Percentiles rank a stretch among this genome's conserved stretches.
Evolutionary conservation across 2,113 vertebrate species (phyloP).

Genomic region (Archilochus colubris): DNA sequence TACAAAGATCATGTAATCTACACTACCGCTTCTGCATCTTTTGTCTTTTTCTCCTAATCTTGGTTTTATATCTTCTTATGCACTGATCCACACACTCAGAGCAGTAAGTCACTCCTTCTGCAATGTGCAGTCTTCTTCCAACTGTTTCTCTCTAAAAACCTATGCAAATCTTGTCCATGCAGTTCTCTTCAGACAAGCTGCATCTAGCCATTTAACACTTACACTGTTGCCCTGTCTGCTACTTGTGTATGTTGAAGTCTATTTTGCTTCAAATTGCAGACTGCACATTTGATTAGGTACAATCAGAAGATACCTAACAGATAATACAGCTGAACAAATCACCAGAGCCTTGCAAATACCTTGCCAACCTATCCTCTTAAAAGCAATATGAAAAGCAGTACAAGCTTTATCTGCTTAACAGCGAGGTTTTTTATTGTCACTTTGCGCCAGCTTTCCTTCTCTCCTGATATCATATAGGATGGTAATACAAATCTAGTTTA

Average conservation of each 20-base stretch:
- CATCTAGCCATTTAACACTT: not conserved
- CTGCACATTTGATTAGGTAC: not conserved
- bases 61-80: not conserved
- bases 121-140: not conserved
- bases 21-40: not conserved
- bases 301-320: not conserved
- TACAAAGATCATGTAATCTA: not conserved
- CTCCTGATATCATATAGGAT: not conserved
- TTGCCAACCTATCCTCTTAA: not conserved
- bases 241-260: not conserved
- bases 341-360: not conserved
- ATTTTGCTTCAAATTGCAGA: not conserved
- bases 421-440: not conserved
- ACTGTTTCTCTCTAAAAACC: not conserved
- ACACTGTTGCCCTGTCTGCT: not conserved
- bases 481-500: not conserved
- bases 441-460: not conserved
- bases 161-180: not conserved
- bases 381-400: not conserved
- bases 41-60: slow-evolving; percentile 34
- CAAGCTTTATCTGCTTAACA: not conserved
- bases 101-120: not conserved
- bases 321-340: not conserved
- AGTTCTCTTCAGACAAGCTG: not conserved
- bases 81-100: not conserved